Evolutionary conservation across 2,888 invertebrate species (phyloP), one percentile per base, ranked within the genome.

Genomic region (Philaethria dido): DNA sequence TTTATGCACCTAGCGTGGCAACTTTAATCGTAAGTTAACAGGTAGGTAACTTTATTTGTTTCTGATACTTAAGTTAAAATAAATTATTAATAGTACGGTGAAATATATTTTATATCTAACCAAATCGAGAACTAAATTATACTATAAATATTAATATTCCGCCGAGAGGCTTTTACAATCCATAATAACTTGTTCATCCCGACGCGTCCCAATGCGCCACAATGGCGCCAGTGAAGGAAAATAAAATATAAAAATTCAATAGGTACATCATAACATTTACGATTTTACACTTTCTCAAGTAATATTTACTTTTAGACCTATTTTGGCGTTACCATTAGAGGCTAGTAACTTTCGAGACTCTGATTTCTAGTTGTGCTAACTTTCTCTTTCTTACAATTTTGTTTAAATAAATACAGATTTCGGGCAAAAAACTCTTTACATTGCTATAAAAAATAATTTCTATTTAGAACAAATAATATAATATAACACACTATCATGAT

Each of bases 301-400:
- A 22, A 39, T 39, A 48, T 48, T 29, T 64, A 54, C 39, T 57
- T 59, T 59, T 22, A 18, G 50, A 78, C 77, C 67, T 71, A 69
- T 69, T 67, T 64, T 71, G 69, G 69, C 70, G 73, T 70, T 74
- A 68, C 70, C 68, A 71, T 75, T 73, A 75, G 74, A 75, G 71
- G 72, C 71, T 70, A 33, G 71, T 74, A 52, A 74, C 73, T 78
- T 78, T 75, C 76, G 64, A 75, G 74, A 50, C 48, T n/a, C n/a
- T 63, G 64, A 76, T 69, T 77, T 77, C 78, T 75, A 75, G 74
- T 73, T 74, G 73, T 62, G 69, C 60, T 67, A 73, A 81, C 80
- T 81, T 81, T 81, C 81, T 79, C 79, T 78, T 75, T 72, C 69
- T 70, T 69, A 73, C 69, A 72, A 73, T 68, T 55, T 47, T 29